Percentiles rank a stretch among this genome's conserved stretches.
Evolutionary conservation across 2,113 vertebrate genomes (phyloP).

Genomic region (Misgurnus anguillicaudatus): DNA sequence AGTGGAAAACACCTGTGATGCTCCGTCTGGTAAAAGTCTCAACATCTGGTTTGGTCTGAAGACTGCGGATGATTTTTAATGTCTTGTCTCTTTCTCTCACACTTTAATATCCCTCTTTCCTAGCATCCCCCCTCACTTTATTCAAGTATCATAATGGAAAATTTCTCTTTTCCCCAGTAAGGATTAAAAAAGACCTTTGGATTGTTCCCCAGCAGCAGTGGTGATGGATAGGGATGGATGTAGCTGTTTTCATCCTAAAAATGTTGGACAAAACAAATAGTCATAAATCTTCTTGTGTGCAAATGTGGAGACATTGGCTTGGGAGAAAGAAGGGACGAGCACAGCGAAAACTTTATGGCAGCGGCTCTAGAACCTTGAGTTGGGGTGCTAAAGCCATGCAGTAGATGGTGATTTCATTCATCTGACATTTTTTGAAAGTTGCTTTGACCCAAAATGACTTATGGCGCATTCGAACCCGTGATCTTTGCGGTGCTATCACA

Average conservation of each 20-base stretch:
- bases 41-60: slow-evolving; percentile 57
- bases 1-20: slow-evolving; percentile 59
- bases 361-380: slow-evolving; percentile 43
- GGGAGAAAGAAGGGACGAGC: slow-evolving; percentile 31
- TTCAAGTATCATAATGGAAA: slow-evolving; percentile 52
- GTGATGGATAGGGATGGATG: slow-evolving; percentile 54
- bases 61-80: slow-evolving; percentile 43
- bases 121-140: slow-evolving; percentile 15
- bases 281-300: slow-evolving; percentile 45
- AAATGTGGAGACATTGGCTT: slow-evolving; percentile 15
- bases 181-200: slow-evolving; percentile 41
- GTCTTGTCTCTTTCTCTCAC: slow-evolving; percentile 45
- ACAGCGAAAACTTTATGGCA: slow-evolving; percentile 53
- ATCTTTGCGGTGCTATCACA: too few species aligned
- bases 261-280: slow-evolving; percentile 59
- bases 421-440: too few species aligned
- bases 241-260: slow-evolving; percentile 50
- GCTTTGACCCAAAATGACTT: too few species aligned
- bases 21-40: slow-evolving; percentile 43
- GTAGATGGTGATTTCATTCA: slow-evolving; percentile 45
- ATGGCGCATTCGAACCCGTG: too few species aligned
- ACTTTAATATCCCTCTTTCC: slow-evolving; percentile 26
- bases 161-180: slow-evolving; percentile 40
- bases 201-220: slow-evolving; percentile 38
- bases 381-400: slow-evolving; percentile 37